Base-by-base conservation (phyloP, 1,140 invertebrate species). In the Aphelinus certus region DNA sequence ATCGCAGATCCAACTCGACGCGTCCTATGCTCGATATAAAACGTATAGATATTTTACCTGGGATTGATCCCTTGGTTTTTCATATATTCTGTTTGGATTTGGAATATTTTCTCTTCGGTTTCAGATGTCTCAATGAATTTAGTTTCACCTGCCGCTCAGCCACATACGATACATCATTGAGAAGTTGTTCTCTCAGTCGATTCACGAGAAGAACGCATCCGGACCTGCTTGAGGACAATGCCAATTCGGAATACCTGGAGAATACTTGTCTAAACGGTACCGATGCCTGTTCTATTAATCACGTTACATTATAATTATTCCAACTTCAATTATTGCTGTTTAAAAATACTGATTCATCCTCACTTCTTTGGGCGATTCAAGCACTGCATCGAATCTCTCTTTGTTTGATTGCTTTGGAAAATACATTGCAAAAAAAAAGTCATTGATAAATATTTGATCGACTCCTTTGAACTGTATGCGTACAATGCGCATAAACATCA, bases 181-280 rank as follows among this genome's bases (percentile, higher is more conserved):
- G 93, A 62, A 95, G 92, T 60, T 97, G 95, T 82, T 92, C 92
- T 2, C 83, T 97, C 7, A 95, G 94, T 82, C 85, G 92, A 71
- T 95, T 95, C 79, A 97, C 95, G 0, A 88, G 95, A 79, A 89
- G 95, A 79, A 95, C 95, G 1, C 94, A 96, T 84, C 94, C 95
- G 0, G 94, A 94, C 79, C 87, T 96, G 2, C 83, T 95, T 47
- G 92, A 95, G 82, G 94, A 95, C 78, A 94, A 96, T 84, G 92
- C 94, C 1, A 95, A 94, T 84, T 93, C 93, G 1, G 95, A 97
- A 84, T 97, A 97, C 84, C 88, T 96, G 77, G 95, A 97, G 89
- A 97, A 97, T 81, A 95, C 95, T 56, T 97, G 95, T 83, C 85
- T 97, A 1, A 95, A 94, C 84, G 93, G 95, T 96, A 2, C 43